Evolutionary conservation across 2,888 invertebrate genomes (phyloP), one percentile per base, ranked within the genome.

Genomic region (Stenchaetothrips biformis): DNA sequence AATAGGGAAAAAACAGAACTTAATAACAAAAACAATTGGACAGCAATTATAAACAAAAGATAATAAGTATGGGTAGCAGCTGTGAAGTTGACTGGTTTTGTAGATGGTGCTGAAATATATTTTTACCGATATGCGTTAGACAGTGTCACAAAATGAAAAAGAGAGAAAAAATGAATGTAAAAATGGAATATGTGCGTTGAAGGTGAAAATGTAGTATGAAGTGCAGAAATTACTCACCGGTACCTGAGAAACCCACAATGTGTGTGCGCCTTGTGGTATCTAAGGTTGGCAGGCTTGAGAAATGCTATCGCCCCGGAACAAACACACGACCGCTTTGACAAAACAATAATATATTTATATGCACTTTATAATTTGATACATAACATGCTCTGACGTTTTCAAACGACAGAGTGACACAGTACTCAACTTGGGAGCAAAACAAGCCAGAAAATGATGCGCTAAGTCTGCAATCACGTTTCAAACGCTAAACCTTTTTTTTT

Each of bases 271-370:
- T 59, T 59, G 18, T 59, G 59, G 18, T 18, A 59, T 13, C 6
- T 59, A 59, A 59, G 59, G 59, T 59, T 59, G 21, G 67, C 67
- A 74, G 67, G 67, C 67, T 74, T 16, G 13, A 6, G 6, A 59
- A 59, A 18, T 59, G 9, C 67, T 25, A 21, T 74, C 67, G 7
- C n/a, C 67, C 11, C 67, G 67, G 21, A 74, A 74, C 67, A 74
- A 74, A 74, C 25, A 21, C 67, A 25, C n/a, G n/a, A n/a, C 67
- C 21, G 25, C 21, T 8, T 21, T 74, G 67, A 74, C 67, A 74
- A 74, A 74, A 74, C 67, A 74, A 74, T 74, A 74, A 74, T 74
- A 74, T 74, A 74, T 74, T 74, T 74, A 74, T 74, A 74, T 74
- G 67, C 67, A 74, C 25, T 74, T 74, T 25, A 74, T 74, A 74